Evolutionary conservation across 2,797 vertebrate species (phyloP).

Genomic region (Glossophaga mutica): DNA sequence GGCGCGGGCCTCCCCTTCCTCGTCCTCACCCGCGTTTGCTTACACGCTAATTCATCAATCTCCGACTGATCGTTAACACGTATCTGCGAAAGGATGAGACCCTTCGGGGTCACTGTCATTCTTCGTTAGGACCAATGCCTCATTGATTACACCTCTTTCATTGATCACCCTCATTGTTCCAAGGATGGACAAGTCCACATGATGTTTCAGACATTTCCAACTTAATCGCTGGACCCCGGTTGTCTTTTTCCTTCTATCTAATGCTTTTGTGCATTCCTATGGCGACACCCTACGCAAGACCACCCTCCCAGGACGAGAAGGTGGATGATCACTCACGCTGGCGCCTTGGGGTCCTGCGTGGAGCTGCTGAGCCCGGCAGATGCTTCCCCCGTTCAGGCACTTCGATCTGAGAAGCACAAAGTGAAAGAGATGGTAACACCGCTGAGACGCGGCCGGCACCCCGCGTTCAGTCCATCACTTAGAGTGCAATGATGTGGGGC

Average conservation of each 20-base stretch:
- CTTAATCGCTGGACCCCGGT: not conserved
- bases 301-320: not conserved
- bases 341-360: accelerated
- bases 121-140: not conserved
- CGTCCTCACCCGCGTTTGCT: not conserved
- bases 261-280: not conserved
- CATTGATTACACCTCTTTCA: not conserved
- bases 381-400: accelerated
- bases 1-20: not conserved
- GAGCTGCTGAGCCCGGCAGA: accelerated
- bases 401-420: not conserved
- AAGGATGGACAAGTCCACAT: not conserved
- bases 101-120: not conserved
- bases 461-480: not conserved
- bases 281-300: not conserved
- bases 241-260: not conserved
- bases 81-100: not conserved
- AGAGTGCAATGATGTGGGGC: not conserved
- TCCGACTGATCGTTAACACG: not conserved
- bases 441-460: accelerated
- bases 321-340: not conserved
- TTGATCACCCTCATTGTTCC: not conserved
- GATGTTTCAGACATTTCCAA: not conserved
- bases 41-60: not conserved
- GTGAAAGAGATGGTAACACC: not conserved